Evolutionary conservation across 2,113 vertebrate species (phyloP).

Genomic region (Erpornis zantholeuca): DNA sequence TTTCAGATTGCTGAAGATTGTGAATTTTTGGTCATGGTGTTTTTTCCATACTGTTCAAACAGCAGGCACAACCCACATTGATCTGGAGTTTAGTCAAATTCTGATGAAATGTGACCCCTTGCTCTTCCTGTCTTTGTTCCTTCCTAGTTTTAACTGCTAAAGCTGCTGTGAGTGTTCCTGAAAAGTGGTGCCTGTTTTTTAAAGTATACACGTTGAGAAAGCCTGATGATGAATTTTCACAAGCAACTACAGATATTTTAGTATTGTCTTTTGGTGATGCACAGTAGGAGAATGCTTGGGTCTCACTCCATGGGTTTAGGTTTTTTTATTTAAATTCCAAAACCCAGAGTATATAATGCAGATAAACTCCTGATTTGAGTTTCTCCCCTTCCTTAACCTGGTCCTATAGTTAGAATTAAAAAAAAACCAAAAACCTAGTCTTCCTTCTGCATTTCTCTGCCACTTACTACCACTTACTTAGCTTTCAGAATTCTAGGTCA

Average conservation of each 20-base stretch:
- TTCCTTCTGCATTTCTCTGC: not conserved
- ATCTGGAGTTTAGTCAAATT: slow-evolving; percentile 37
- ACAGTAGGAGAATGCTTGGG: not conserved
- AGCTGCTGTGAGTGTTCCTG: slow-evolving; percentile 65
- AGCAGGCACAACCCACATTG: slow-evolving; percentile 11
- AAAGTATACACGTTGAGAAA: not conserved
- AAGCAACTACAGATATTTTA: not conserved
- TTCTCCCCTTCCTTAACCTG: not conserved
- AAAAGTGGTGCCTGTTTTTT: slow-evolving; percentile 61
- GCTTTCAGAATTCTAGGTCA: not conserved
- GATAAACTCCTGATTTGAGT: not conserved
- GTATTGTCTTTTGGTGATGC: not conserved
- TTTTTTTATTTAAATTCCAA: not conserved
- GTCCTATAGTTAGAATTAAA: not conserved
- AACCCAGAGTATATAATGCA: not conserved
- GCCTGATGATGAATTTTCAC: not conserved
- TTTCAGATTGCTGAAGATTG: not conserved
- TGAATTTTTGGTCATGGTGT: not conserved
- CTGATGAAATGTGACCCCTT: slow-evolving; percentile 57
- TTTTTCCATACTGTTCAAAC: slow-evolving; percentile 29
- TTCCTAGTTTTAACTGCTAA: slow-evolving; percentile 59
- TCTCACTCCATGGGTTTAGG: not conserved
- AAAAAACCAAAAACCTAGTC: not conserved
- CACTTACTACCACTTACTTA: not conserved
- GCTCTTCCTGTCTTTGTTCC: slow-evolving; percentile 75